Percentiles rank a stretch among this genome's conserved stretches.
These are phyloP conservation scores for Bugulina stolonifera DNA, from an alignment of 2,888 invertebrate genomes.

Conservation along the genomic window DNA sequence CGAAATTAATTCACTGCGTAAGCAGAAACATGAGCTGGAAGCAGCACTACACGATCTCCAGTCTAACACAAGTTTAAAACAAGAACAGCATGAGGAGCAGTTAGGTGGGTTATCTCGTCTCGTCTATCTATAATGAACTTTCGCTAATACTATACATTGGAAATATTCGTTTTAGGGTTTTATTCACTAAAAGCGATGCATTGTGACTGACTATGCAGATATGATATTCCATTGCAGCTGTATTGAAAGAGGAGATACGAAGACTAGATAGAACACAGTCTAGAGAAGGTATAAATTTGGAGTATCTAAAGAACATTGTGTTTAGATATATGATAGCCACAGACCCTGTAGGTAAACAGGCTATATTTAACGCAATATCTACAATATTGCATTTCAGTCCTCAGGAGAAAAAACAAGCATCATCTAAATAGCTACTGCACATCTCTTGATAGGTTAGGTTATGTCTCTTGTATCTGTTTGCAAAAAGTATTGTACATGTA, in stretches of 20 bases:
- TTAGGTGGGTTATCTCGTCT: conserved; percentile 48
- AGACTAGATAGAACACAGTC: conserved; percentile 56
- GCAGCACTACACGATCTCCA: conserved; percentile 58
- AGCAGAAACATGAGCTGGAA: conserved; percentile 62
- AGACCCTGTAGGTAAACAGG: conserved; percentile 65
- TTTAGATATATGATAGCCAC: conserved; percentile 70
- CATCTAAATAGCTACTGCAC: neutral
- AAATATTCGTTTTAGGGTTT: too few relatives aligned
- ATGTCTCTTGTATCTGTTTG: too few relatives aligned
- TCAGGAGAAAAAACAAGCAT: conserved; percentile 58
- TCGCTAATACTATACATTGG: too few relatives aligned
- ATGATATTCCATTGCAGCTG: neutral
- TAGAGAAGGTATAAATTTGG: conserved; percentile 76
- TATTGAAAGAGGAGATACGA: conserved; percentile 56
- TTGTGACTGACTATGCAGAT: neutral
- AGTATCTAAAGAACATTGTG: conserved; percentile 84
- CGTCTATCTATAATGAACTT: too few relatives aligned
- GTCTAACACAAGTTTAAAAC: conserved; percentile 45
- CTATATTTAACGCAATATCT: conserved; percentile 83
- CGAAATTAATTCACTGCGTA: conserved; percentile 68
- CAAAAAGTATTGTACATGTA: too few relatives aligned
- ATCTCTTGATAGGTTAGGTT: too few relatives aligned
- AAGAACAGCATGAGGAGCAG: conserved; percentile 55
- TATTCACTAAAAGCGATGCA: neutral
- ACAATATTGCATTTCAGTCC: conserved; percentile 75